Percentiles rank a stretch among this genome's conserved stretches.
phyloP scores from a whole-genome alignment of 2,113 vertebrate genomes.

The Hyperopisus bebe region DNA sequence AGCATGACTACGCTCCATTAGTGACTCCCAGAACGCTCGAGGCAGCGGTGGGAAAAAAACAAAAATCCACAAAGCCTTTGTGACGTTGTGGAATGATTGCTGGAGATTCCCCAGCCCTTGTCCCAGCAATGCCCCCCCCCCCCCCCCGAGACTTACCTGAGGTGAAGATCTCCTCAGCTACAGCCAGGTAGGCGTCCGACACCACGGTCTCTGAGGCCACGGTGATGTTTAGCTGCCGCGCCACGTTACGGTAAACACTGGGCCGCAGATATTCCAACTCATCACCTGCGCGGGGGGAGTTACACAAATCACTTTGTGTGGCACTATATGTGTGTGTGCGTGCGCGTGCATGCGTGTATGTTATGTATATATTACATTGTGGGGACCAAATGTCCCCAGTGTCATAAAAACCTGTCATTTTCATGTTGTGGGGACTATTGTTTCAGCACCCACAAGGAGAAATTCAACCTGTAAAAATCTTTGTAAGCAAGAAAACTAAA shows the following conservation, averaged over 20 bases:
- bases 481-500: not conserved
- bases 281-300: constrained; percentile 63
- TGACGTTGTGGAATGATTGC: not conserved
- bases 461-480: not conserved
- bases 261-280: constrained; percentile 92
- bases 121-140: not conserved
- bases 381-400: not conserved
- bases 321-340: not conserved
- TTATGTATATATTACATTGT: not conserved
- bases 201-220: constrained; percentile 78
- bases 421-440: too few relatives aligned
- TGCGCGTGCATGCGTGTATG: too few relatives aligned
- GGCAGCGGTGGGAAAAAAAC: not conserved
- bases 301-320: not conserved
- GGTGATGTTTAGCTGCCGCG: constrained; percentile 83
- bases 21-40: not conserved
- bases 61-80: not conserved
- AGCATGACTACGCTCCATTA: not conserved
- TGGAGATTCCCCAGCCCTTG: not conserved
- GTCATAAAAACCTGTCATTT: not conserved
- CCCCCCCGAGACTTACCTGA: constrained; percentile 63
- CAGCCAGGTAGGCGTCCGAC: constrained; percentile 85
- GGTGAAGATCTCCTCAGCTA: constrained; percentile 87
- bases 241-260: constrained; percentile 82
- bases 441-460: not conserved